These are phyloP conservation scores for Spinus olivaceus DNA, from an alignment of 2,797 vertebrate species.

Conservation along the genomic window DNA sequence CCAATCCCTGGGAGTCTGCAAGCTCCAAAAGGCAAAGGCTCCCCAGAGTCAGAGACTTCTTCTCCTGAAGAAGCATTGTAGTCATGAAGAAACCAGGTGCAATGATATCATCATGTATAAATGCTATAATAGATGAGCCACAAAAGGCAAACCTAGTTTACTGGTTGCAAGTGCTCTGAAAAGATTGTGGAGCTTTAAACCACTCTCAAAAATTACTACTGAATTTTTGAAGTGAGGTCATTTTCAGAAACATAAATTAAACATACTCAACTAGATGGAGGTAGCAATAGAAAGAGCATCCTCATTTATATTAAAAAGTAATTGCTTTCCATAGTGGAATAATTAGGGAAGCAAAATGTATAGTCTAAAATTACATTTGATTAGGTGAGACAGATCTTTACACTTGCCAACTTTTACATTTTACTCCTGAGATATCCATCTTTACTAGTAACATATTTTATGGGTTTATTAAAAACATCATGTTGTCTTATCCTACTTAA, in stretches of 20 bases:
- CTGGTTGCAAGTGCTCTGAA: neutral
- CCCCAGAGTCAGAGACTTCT: neutral
- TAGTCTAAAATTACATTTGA: neutral
- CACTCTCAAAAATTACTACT: neutral
- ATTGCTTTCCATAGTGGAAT: neutral
- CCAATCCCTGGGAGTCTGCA: neutral
- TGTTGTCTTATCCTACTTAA: neutral
- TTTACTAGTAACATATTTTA: neutral
- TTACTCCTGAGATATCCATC: neutral
- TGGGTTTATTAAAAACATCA: slow-evolving; percentile 3
- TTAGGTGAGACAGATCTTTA: neutral
- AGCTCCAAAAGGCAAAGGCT: neutral
- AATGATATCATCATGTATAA: neutral
- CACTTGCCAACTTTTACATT: neutral
- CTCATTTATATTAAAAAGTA: neutral
- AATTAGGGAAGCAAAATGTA: neutral
- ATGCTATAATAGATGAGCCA: neutral
- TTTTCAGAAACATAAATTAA: neutral
- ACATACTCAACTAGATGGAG: neutral
- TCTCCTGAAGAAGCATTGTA: neutral
- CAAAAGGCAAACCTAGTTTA: neutral
- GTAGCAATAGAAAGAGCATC: neutral
- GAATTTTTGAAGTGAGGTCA: neutral
- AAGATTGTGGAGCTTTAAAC: neutral
- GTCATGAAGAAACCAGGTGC: neutral